These are phyloP conservation scores for Pararge aegeria DNA, from an alignment of 1,140 invertebrate species.

Conservation along the genomic window DNA sequence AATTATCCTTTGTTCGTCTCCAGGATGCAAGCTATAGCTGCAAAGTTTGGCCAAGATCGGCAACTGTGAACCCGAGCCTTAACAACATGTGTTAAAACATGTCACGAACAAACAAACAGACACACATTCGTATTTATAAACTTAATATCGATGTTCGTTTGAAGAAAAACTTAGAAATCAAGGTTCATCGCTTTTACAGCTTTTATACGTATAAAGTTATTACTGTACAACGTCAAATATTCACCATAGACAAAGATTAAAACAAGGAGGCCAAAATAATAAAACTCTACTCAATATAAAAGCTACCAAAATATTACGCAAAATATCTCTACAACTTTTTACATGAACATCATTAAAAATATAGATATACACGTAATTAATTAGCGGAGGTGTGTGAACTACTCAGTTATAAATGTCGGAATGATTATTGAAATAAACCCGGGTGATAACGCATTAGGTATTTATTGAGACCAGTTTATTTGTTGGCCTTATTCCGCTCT, in stretches of 20 bases:
- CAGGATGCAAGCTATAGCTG: too few relatives aligned
- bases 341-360: constrained; percentile 14
- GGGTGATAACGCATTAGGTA: constrained; percentile 41
- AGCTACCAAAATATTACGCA: neutral
- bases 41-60: too few relatives aligned
- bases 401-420: constrained; percentile 31
- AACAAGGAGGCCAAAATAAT: neutral
- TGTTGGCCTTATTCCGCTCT: constrained; percentile 14
- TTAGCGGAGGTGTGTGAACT: constrained; percentile 48
- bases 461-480: constrained; percentile 30
- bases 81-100: too few relatives aligned
- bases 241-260: neutral
- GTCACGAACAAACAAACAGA: too few relatives aligned
- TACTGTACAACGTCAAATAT: too few relatives aligned
- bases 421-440: constrained; percentile 36
- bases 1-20: too few relatives aligned
- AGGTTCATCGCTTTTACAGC: too few relatives aligned
- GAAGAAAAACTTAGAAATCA: too few relatives aligned
- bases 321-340: neutral
- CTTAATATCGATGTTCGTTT: too few relatives aligned
- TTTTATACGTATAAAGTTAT: too few relatives aligned
- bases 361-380: constrained; percentile 38
- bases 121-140: too few relatives aligned
- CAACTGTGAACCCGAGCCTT: too few relatives aligned
- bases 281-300: neutral